These are phyloP conservation scores for Matsumurasca onukii DNA, from an alignment of 1,140 invertebrate genomes.

Conservation along the genomic window DNA sequence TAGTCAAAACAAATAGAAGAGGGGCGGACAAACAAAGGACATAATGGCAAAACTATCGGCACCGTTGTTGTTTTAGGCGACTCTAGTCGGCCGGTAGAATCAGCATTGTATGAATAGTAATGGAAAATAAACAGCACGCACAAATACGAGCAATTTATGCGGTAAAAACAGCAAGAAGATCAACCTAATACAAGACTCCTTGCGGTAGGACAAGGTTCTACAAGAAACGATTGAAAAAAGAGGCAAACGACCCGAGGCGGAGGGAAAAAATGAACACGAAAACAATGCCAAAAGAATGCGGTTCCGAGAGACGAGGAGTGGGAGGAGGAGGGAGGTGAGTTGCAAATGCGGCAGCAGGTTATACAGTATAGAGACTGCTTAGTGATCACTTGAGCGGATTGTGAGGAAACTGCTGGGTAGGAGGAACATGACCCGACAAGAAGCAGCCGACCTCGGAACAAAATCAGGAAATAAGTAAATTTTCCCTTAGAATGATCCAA, in stretches of 20 bases:
- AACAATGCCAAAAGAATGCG: slow-evolving; percentile 33
- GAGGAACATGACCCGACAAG: no score
- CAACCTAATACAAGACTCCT: slow-evolving; percentile 33
- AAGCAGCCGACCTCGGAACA: no score
- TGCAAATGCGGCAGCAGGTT: no score
- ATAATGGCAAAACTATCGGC: slow-evolving; percentile 11
- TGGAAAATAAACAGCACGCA: slow-evolving; percentile 15
- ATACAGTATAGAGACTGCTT: no score
- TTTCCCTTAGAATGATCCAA: no score
- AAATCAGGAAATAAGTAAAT: no score
- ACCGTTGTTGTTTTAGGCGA: not conserved
- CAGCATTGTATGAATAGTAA: slow-evolving; percentile 9
- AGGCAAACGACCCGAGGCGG: slow-evolving; percentile 39
- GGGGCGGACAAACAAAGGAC: not conserved
- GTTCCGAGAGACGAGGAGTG: slow-evolving; percentile 13
- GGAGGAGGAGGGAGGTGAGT: slow-evolving; percentile 18
- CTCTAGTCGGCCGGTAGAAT: not conserved
- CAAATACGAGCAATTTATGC: slow-evolving; percentile 2
- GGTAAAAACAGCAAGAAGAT: not conserved
- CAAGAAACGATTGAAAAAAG: slow-evolving; percentile 34
- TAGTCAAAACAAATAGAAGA: not conserved
- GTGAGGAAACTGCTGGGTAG: no score
- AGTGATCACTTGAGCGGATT: no score
- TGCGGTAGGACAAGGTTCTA: slow-evolving; percentile 35
- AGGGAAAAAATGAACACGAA: slow-evolving; percentile 48